A percentile compares a stretch with the other conserved stretches of the same genome.
Conservation (phyloP, 2,113 vertebrate species). For the Equus quagga region DNA sequence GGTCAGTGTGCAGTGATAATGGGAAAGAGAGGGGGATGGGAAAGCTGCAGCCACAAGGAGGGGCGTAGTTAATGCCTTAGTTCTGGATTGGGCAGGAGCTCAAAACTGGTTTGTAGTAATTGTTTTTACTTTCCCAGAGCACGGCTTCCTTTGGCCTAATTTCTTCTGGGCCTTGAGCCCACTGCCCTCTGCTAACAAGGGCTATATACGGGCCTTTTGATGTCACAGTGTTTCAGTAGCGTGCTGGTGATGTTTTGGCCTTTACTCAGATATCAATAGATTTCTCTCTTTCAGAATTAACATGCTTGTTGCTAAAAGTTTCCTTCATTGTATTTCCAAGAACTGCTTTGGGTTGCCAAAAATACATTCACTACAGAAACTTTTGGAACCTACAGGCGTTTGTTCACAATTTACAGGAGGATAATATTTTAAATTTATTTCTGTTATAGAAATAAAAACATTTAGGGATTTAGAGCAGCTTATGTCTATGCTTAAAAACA, state of each 20-base stretch:
- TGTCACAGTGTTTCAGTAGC: background rate
- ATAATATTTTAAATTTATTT: background rate
- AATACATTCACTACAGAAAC: background rate
- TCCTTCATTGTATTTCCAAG: background rate
- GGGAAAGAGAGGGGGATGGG: background rate
- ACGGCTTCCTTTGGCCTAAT: background rate
- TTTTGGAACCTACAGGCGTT: background rate
- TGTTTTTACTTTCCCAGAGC: slow-evolving; percentile 8
- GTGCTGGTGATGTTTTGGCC: background rate
- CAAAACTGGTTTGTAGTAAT: background rate
- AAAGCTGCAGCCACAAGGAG: background rate
- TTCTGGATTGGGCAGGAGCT: background rate
- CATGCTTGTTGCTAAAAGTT: background rate
- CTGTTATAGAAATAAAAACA: background rate
- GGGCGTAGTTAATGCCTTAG: background rate
- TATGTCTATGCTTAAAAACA: background rate
- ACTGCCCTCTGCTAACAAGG: slow-evolving; percentile 19
- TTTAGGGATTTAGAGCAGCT: background rate
- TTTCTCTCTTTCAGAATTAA: background rate
- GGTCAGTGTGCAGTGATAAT: background rate
- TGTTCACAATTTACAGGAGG: background rate
- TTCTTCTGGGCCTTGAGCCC: background rate
- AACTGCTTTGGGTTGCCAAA: background rate
- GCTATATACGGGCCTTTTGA: background rate
- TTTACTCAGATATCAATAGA: background rate